Percentiles rank a stretch among this genome's conserved stretches.
Conservation (phyloP, 1,140 invertebrate species). For the Pogonomyrmex californicus region DNA sequence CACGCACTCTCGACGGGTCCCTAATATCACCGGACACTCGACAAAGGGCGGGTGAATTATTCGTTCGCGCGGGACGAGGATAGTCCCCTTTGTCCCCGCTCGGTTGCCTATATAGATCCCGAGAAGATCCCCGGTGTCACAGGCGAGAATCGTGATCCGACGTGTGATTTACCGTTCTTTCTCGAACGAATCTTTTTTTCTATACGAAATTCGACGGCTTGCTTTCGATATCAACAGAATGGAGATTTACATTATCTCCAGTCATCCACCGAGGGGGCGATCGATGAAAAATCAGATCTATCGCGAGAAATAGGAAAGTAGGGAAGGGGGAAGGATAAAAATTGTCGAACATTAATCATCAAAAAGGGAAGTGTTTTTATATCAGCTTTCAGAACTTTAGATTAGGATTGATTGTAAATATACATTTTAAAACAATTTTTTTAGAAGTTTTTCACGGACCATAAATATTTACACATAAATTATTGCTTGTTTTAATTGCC, state of each 20-base stretch:
- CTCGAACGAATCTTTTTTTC: background rate
- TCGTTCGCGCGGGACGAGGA: background rate
- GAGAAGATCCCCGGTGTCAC: background rate
- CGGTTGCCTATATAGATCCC: background rate
- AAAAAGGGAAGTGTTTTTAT: background rate
- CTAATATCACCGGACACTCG: constrained; percentile 19
- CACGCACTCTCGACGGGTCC: background rate
- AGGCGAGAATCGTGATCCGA: background rate
- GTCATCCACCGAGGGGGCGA: background rate
- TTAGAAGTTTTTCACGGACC: background rate
- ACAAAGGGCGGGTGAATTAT: constrained; percentile 39
- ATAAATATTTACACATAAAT: background rate
- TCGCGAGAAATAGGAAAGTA: background rate
- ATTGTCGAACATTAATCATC: background rate
- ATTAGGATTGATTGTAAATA: background rate
- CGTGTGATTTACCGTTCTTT: constrained; percentile 14
- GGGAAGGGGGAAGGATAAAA: background rate
- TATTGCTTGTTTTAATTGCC: background rate
- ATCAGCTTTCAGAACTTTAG: background rate
- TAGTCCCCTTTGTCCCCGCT: background rate
- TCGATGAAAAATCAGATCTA: background rate
- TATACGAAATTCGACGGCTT: background rate
- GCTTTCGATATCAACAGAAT: background rate
- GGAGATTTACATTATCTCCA: background rate
- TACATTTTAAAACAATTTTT: background rate